These are phyloP conservation scores for Orthosia incerta DNA, from an alignment of 2,888 invertebrate species.

Conservation along the genomic window DNA sequence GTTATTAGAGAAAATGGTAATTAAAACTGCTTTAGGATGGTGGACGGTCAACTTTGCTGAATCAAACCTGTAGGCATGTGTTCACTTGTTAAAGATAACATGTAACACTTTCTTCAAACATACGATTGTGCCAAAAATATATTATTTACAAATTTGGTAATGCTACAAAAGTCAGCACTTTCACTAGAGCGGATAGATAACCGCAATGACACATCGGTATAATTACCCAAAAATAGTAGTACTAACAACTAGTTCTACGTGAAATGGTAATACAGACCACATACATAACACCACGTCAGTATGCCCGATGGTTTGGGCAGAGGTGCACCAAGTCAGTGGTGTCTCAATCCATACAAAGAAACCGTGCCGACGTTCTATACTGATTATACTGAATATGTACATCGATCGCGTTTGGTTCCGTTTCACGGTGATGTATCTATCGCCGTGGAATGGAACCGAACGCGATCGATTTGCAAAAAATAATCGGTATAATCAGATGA, in stretches of 20 bases:
- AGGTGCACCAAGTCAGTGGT: too few species aligned
- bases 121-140: not conserved
- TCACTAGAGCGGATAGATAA: slow-evolving; percentile 28
- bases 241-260: not conserved
- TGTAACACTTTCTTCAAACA: slow-evolving; percentile 6
- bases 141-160: not conserved
- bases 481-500: too few species aligned
- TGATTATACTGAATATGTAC: too few species aligned
- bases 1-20: not conserved
- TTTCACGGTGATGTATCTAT: too few species aligned
- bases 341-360: too few species aligned
- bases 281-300: too few species aligned
- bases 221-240: slow-evolving; percentile 1
- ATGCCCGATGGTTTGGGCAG: too few species aligned
- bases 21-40: not conserved
- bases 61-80: not conserved
- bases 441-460: too few species aligned
- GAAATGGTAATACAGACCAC: too few species aligned
- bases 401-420: too few species aligned
- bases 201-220: not conserved
- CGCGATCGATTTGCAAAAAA: too few species aligned
- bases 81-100: not conserved
- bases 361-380: too few species aligned
- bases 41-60: not conserved
- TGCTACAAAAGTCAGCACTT: slow-evolving; percentile 8